phyloP scores from a whole-genome alignment of 1,140 invertebrate species.

The Atta cephalotes region DNA sequence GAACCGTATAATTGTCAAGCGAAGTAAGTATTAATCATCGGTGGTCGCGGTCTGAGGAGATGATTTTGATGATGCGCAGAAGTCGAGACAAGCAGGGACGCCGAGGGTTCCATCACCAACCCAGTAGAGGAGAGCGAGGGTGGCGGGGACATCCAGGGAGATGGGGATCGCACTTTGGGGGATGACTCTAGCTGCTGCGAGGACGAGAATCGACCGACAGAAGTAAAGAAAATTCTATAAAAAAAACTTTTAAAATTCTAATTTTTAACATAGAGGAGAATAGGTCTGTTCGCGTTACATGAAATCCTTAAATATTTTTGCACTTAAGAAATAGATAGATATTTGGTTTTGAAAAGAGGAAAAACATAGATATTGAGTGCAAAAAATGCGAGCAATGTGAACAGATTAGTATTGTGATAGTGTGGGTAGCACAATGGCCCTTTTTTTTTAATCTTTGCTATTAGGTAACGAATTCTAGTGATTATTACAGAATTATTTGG shows the following conservation, averaged over 20 bases:
- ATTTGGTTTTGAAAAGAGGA: too few relatives aligned
- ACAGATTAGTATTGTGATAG: too few relatives aligned
- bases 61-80: conserved; percentile 75
- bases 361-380: too few relatives aligned
- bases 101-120: conserved; percentile 86
- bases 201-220: conserved; percentile 81
- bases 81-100: conserved; percentile 85
- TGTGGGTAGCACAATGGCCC: too few relatives aligned
- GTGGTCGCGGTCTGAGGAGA: background rate
- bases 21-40: background rate
- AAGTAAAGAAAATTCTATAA: conserved; percentile 73
- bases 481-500: too few relatives aligned
- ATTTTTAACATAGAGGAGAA: background rate
- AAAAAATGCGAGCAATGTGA: too few relatives aligned
- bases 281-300: too few relatives aligned
- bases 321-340: too few relatives aligned
- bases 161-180: conserved; percentile 80
- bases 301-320: too few relatives aligned
- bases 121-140: conserved; percentile 86
- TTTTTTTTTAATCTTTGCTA: too few relatives aligned
- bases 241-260: background rate
- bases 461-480: too few relatives aligned
- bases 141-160: conserved; percentile 77
- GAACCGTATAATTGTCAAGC: background rate
- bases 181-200: conserved; percentile 82